Percentiles rank a stretch among this genome's conserved stretches.
These are phyloP conservation scores for Pandemis heparana DNA, from an alignment of 2,888 invertebrate species.

Conservation along the genomic window DNA sequence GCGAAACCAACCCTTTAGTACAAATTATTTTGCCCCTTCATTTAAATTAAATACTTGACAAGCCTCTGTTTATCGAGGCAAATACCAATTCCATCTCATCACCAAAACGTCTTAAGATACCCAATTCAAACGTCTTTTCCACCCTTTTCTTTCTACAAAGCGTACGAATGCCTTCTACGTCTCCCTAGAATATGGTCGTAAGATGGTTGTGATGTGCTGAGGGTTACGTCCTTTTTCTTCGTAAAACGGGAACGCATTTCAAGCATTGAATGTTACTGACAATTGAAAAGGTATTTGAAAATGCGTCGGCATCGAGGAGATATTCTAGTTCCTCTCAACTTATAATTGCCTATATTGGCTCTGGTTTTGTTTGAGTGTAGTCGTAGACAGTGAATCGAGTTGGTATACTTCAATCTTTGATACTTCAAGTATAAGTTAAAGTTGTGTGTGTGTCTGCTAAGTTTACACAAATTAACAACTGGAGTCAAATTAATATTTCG, in stretches of 20 bases:
- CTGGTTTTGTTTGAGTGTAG: neutral
- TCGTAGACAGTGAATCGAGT: neutral
- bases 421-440: neutral
- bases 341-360: conserved; percentile 18
- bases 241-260: conserved; percentile 24
- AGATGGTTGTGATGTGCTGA: neutral
- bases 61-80: conserved; percentile 44
- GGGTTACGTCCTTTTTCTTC: neutral
- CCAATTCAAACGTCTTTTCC: neutral
- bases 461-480: too few relatives aligned
- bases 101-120: conserved; percentile 14
- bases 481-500: too few relatives aligned
- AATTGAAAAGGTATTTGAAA: conserved; percentile 37
- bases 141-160: neutral
- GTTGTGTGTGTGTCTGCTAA: too few relatives aligned
- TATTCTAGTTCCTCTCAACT: conserved; percentile 17
- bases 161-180: conserved; percentile 9
- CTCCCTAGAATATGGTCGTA: neutral
- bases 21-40: conserved; percentile 43
- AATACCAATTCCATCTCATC: conserved; percentile 25
- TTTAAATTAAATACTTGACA: conserved; percentile 54
- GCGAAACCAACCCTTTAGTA: conserved; percentile 45
- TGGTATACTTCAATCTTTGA: neutral
- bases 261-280: conserved; percentile 39
- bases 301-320: conserved; percentile 27